Percentiles rank a stretch among this genome's conserved stretches.
These are phyloP conservation scores for Parazoanthus atlanticus DNA, from an alignment of 92 coral and sea anemone species.

Conservation along the genomic window DNA sequence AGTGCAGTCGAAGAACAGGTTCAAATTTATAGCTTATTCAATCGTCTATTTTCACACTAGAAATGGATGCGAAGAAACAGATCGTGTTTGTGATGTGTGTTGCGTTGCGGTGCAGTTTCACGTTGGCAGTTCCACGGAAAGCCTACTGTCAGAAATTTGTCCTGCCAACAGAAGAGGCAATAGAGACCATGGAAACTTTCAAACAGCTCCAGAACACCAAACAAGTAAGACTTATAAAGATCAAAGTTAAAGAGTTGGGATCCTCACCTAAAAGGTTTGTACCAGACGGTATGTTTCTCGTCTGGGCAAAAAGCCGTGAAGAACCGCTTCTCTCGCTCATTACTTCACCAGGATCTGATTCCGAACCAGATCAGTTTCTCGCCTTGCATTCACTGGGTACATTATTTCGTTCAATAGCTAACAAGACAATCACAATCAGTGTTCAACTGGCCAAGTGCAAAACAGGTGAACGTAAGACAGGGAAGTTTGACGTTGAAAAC, in stretches of 20 bases:
- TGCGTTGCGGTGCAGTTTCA: neutral
- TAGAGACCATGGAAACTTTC: neutral
- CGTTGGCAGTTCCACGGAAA: neutral
- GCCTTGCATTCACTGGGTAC: neutral
- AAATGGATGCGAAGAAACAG: neutral
- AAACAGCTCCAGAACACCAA: neutral
- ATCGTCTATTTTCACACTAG: neutral
- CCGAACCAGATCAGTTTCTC: neutral
- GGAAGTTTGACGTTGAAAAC: neutral
- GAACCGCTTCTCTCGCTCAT: neutral
- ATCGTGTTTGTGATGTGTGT: neutral
- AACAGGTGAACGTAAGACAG: neutral
- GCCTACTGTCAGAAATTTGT: neutral
- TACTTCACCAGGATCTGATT: neutral
- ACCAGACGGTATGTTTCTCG: neutral
- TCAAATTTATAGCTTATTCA: neutral
- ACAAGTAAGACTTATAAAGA: neutral
- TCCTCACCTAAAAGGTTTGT: neutral
- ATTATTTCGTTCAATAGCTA: neutral
- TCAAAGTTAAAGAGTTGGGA: neutral
- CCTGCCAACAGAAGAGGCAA: neutral
- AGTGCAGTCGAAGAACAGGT: neutral
- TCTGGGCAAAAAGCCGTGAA: slow-evolving; percentile 12
- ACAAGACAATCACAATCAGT: neutral
- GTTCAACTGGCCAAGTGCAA: neutral